A percentile compares a stretch with the other conserved stretches of the same genome.
Conservation (phyloP, 2,113 vertebrate species). For the Emydura subglobosa region DNA sequence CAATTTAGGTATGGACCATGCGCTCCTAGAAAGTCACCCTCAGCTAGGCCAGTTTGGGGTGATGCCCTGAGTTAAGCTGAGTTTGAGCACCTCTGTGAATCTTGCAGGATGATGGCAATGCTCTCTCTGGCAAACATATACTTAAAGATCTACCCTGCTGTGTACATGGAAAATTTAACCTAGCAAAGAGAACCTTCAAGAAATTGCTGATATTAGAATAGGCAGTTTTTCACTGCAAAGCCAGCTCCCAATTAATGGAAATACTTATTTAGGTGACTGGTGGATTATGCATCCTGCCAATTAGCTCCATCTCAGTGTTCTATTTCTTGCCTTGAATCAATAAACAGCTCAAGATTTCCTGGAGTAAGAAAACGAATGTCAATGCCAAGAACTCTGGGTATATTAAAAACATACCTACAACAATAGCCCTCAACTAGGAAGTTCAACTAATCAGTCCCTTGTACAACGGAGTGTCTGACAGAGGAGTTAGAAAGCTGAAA, state of each 20-base stretch:
- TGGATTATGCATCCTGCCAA: constrained; percentile 66
- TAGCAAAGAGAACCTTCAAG: background rate
- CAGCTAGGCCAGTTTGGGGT: accelerated
- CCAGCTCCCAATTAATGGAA: constrained; percentile 65
- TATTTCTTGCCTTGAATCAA: constrained; percentile 75
- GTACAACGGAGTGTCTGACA: constrained; percentile 61
- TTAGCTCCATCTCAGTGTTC: constrained; percentile 74
- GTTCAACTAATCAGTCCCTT: constrained; percentile 69
- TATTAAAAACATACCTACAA: constrained; percentile 82
- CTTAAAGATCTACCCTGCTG: background rate
- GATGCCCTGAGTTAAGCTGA: background rate
- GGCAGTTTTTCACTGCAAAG: constrained; percentile 37
- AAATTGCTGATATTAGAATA: background rate
- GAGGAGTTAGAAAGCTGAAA: constrained; percentile 62
- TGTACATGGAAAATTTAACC: constrained; percentile 20
- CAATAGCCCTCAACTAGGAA: constrained; percentile 69
- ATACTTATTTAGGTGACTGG: constrained; percentile 73
- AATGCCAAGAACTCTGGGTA: constrained; percentile 77
- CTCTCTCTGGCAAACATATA: background rate
- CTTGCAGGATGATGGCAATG: constrained; percentile 4
- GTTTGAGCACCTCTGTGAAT: background rate
- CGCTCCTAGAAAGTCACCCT: constrained; percentile 5
- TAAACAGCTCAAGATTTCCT: constrained; percentile 82
- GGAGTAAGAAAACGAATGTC: constrained; percentile 67
- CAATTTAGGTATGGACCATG: background rate